phyloP scores from a whole-genome alignment of 23 tunicate genomes.

The Styela clava region DNA sequence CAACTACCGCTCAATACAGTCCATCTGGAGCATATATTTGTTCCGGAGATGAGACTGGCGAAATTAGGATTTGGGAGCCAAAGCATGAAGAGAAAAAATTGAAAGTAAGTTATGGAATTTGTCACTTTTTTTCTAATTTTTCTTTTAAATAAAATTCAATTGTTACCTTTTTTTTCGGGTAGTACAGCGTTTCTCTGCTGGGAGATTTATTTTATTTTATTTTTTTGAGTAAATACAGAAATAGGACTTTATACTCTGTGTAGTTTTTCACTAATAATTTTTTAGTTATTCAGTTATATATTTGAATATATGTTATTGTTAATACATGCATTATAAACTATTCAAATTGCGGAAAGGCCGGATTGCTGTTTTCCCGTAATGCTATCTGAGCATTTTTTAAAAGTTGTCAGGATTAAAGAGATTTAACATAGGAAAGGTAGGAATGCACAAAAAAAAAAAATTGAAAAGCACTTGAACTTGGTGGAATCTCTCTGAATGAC shows the following conservation, averaged over 20 bases:
- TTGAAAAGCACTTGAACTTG: not conserved
- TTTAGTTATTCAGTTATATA: no score
- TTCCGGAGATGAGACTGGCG: slow-evolving; percentile 75
- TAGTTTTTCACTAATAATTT: no score
- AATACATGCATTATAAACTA: no score
- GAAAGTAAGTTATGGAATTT: slow-evolving; percentile 30
- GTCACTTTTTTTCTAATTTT: slow-evolving; percentile 4
- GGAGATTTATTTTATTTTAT: not conserved
- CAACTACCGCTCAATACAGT: slow-evolving; percentile 75
- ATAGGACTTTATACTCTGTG: not conserved
- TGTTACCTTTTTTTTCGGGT: not conserved
- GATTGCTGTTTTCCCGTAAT: no score
- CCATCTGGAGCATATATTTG: slow-evolving; percentile 78
- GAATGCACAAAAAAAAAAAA: not conserved
- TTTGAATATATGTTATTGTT: no score
- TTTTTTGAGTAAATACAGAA: not conserved
- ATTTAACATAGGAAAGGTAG: not conserved
- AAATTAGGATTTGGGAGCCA: slow-evolving; percentile 77
- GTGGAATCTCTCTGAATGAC: not conserved
- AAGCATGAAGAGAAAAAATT: slow-evolving; percentile 37
- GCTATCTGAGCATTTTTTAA: no score
- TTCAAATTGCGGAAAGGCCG: no score
- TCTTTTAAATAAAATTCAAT: not conserved
- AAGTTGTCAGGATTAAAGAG: not conserved
- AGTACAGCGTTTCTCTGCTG: no score